Evolutionary conservation across 2,888 invertebrate genomes (phyloP), one percentile per base, ranked within the genome.

Genomic region (Andrena haemorrhoa): DNA sequence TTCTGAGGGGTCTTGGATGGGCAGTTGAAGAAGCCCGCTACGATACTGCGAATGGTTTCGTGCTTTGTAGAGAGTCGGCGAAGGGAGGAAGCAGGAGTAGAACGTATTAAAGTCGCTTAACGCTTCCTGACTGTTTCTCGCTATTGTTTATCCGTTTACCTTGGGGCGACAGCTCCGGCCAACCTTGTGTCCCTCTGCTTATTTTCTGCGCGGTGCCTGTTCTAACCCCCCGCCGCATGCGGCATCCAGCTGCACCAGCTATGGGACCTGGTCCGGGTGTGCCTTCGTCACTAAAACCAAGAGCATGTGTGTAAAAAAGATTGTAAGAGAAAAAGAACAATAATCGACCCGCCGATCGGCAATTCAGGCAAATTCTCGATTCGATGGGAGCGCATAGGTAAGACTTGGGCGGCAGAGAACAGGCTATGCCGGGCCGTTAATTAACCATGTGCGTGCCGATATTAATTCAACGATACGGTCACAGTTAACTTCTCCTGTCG

Each of bases 61-160:
- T 53, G 77, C 77, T 75, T 79, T 49, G 69, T 77, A 77, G 51
- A 41, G 10, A 29, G 16, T 16, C 53, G n/a, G 29, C 68, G 47
- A 63, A 26, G 61, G 51, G 16, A 35, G 20, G 20, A 31, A 12
- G 33, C 20, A 77, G 49, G 35, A 64, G 69, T 77, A 41, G 56
- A 79, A 35, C 29, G 2, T 69, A 20, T 53, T 79, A 70, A 58
- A 51, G 16, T 26, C 29, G 73, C 65, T 77, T 73, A 8, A 53
- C 16, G 79, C 79, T 72, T 72, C 12, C 16, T 75, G 16, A 41
- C 12, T 35, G 8, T 70, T 5, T 76, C 6, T 35, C 33, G 35
- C 20, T 47, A 12, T 35, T 5, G 6, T 58, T 23, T 29, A 16
- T 4, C 16, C 29, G 0, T 16, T 8, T 6, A 35, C 20, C 12